A percentile compares a stretch with the other conserved stretches of the same genome.
These are phyloP conservation scores for Drosophila pegasa DNA, from an alignment of 2,888 invertebrate genomes.

Conservation along the genomic window DNA sequence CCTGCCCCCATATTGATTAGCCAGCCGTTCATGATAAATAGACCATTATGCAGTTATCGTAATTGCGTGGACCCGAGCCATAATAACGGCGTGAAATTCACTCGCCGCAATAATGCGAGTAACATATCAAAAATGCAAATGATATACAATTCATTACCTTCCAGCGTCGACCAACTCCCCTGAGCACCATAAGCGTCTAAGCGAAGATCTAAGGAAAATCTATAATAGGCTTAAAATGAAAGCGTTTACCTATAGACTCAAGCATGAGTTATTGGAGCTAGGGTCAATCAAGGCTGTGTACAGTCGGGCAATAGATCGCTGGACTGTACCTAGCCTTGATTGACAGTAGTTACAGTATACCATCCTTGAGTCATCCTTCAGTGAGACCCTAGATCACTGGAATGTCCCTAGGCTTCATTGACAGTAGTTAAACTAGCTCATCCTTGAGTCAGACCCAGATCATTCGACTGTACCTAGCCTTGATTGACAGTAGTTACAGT, in stretches of 20 bases:
- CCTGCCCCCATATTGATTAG: conserved; percentile 47
- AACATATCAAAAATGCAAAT: conserved; percentile 47
- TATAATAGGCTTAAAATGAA: background rate
- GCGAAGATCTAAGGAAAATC: conserved; percentile 16
- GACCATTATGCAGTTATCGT: conserved; percentile 69
- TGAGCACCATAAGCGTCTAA: conserved; percentile 29
- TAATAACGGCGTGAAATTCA: conserved; percentile 30
- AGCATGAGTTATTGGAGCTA: background rate
- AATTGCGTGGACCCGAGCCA: conserved; percentile 44
- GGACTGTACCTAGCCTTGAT: too few species aligned
- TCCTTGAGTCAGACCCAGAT: too few species aligned
- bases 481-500: background rate
- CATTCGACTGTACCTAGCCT: too few species aligned
- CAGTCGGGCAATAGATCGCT: too few species aligned
- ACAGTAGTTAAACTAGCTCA: too few species aligned
- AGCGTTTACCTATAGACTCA: background rate
- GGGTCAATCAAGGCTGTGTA: too few species aligned
- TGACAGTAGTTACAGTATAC: background rate
- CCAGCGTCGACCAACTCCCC: conserved; percentile 13
- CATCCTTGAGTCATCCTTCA: too few species aligned
- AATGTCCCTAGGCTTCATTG: too few species aligned
- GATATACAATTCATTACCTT: conserved; percentile 40
- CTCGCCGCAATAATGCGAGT: conserved; percentile 37
- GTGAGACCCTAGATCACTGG: too few species aligned
- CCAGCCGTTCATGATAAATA: conserved; percentile 78